Percentiles rank a stretch among this genome's conserved stretches.
Evolutionary conservation across 2,888 invertebrate genomes (phyloP).

Genomic region (Ametastegia equiseti): DNA sequence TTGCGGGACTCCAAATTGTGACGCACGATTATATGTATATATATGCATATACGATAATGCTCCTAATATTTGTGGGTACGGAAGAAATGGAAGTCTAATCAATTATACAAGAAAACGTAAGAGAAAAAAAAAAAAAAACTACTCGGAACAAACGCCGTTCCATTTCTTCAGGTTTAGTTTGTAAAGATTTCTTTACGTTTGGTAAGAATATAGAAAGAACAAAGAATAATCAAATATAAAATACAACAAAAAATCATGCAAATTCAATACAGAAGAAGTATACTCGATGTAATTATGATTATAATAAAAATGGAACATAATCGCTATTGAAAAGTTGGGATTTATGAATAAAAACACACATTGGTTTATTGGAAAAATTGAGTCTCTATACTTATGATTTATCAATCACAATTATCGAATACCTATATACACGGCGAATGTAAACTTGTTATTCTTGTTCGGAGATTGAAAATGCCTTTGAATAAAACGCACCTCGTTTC

Average conservation of each 20-base stretch:
- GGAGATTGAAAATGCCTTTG: neutral
- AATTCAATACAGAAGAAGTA: neutral
- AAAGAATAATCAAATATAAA: neutral
- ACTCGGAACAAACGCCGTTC: neutral
- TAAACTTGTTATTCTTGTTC: too few relatives aligned
- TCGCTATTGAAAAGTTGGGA: slow-evolving; percentile 27
- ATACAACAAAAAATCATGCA: neutral
- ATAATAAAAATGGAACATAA: slow-evolving; percentile 13
- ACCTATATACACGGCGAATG: too few relatives aligned
- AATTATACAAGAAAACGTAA: neutral
- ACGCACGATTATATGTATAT: slow-evolving; percentile 24
- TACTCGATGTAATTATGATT: neutral
- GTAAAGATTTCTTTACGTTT: neutral
- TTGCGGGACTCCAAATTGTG: slow-evolving; percentile 12
- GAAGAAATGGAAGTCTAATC: too few relatives aligned
- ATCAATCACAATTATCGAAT: neutral
- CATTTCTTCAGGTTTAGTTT: neutral
- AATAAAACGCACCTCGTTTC: neutral
- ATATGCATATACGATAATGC: slow-evolving; percentile 2
- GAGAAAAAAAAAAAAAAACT: neutral
- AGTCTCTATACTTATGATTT: neutral
- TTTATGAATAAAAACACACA: neutral
- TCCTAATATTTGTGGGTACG: neutral
- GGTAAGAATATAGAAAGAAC: neutral
- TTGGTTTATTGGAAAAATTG: neutral